These are phyloP conservation scores for Tragelaphus strepsiceros DNA, from an alignment of 2,113 vertebrate genomes.

Conservation along the genomic window DNA sequence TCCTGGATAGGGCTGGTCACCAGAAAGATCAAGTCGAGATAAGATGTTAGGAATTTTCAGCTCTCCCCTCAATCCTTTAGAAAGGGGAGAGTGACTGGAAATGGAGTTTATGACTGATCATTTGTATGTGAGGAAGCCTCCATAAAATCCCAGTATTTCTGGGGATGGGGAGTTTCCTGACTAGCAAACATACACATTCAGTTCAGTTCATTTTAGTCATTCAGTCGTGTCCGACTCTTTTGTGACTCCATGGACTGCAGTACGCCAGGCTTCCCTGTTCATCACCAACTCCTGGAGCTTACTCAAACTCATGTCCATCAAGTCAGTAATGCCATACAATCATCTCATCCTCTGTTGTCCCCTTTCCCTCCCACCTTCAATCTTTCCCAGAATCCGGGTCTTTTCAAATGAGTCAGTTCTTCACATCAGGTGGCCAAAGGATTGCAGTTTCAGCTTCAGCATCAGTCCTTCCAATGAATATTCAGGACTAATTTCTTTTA, in stretches of 20 bases:
- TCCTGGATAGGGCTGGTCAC: background rate
- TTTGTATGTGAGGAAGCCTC: background rate
- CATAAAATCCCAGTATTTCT: background rate
- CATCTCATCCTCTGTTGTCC: rapidly evolving
- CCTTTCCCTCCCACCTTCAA: background rate
- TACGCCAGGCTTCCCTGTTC: background rate
- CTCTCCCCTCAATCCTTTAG: background rate
- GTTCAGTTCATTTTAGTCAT: background rate
- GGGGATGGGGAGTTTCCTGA: background rate
- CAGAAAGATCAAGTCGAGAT: background rate
- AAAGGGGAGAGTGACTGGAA: background rate
- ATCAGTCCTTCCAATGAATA: background rate
- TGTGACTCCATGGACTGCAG: background rate
- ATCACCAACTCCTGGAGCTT: background rate
- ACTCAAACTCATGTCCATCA: background rate
- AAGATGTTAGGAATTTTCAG: background rate
- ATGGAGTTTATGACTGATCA: background rate
- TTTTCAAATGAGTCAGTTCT: background rate
- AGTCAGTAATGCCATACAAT: background rate
- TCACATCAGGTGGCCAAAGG: background rate
- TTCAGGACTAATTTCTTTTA: background rate
- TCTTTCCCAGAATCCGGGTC: background rate
- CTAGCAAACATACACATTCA: background rate
- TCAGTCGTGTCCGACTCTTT: background rate
- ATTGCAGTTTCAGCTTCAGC: background rate